Evolutionary conservation across 2,888 invertebrate species (phyloP), one percentile per base, ranked within the genome.

Genomic region (Rhagonycha lutea): DNA sequence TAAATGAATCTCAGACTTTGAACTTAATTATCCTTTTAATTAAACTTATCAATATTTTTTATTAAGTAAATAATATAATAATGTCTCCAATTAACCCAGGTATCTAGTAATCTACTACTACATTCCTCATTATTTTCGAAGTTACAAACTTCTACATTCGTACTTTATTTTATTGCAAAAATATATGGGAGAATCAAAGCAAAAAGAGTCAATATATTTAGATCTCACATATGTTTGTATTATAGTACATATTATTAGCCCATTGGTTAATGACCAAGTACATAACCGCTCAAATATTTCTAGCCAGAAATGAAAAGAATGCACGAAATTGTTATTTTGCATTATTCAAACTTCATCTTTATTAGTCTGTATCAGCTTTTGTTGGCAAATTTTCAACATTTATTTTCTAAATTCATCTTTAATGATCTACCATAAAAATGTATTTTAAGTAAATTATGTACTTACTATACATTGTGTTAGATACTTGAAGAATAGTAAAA

Each of bases 1-100:
- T 73, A 74, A 74, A 61, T 67, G 61, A 68, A 76, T 60, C 32
- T 60, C 63, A 73, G 68, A 68, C 76, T 76, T 74, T 76, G 71
- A 70, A 67, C 76, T 62, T 61, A 65, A n/a, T 65, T 65, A 24
- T 24, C 26, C 23, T 24, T 24, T 65, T 65, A 65, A 18, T 65
- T 18, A 26, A 65, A 65, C 10, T 65, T 65, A 65, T 65, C 23
- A 5, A 23, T 32, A n/a, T 47, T 47, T 47, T n/a, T n/a, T n/a
- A 47, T n/a, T n/a, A 47, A n/a, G n/a, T 47, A 47, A 47, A 47
- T 47, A n/a, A 12, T 4, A n/a, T 47, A 47, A 47, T n/a, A 4
- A 11, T 4, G 7, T n/a, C 1, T 47, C 7, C 2, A 47, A 47
- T 47, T 47, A 47, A 47, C 5, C 47, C 47, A 47, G 47, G 47